Percentiles rank a stretch among this genome's conserved stretches.
These are phyloP conservation scores for Sminthurinus signatus DNA, from an alignment of 1,140 invertebrate genomes.

Conservation along the genomic window DNA sequence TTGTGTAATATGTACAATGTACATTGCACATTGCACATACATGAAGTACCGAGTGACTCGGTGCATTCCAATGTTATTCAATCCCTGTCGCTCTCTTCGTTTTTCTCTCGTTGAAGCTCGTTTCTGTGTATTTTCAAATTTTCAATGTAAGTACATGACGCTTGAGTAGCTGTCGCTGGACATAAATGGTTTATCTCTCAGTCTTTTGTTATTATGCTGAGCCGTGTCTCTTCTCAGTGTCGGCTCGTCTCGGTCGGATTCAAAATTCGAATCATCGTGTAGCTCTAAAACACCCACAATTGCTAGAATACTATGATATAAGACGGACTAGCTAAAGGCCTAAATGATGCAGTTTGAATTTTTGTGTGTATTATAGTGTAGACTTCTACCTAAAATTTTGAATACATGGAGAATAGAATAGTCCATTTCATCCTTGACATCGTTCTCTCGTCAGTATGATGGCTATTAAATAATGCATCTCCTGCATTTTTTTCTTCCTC, in stretches of 20 bases:
- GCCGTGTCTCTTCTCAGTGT: background rate
- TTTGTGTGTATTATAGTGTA: background rate
- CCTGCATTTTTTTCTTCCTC: background rate
- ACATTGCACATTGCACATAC: too few relatives aligned
- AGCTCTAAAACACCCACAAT: too few relatives aligned
- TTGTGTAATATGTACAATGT: too few relatives aligned
- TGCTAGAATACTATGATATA: background rate
- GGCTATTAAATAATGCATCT: constrained; percentile 20
- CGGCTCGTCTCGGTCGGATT: constrained; percentile 4
- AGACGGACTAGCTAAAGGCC: background rate
- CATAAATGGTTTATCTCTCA: background rate
- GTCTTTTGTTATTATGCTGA: too few relatives aligned
- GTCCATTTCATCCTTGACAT: constrained; percentile 16
- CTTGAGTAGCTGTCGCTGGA: background rate
- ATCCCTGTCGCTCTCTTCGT: background rate
- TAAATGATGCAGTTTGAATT: background rate
- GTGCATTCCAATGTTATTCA: background rate
- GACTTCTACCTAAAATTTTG: background rate
- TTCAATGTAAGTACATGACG: background rate
- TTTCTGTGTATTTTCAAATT: background rate
- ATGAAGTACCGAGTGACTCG: background rate
- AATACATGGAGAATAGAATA: background rate
- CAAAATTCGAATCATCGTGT: too few relatives aligned
- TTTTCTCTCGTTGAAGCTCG: background rate
- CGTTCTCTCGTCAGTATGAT: constrained; percentile 13